phyloP scores from a whole-genome alignment of 2,113 vertebrate species.

The Hemibagrus wyckioides region DNA sequence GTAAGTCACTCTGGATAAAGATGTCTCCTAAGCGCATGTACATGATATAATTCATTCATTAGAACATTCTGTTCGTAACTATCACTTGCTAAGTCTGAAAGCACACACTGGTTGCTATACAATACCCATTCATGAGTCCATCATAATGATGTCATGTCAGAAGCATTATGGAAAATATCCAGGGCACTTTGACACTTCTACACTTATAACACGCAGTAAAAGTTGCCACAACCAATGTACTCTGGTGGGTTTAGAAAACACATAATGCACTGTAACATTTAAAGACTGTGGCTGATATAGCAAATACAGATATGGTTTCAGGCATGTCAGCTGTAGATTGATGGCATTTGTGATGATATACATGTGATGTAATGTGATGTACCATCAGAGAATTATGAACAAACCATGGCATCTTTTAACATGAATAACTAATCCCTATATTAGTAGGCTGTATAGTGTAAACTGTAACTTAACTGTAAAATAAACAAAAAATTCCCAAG shows the following conservation, averaged over 20 bases:
- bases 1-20: background rate
- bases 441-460: background rate
- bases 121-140: background rate
- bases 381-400: background rate
- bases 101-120: background rate
- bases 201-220: background rate
- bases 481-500: no score
- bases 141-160: background rate
- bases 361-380: background rate
- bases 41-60: background rate
- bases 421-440: background rate
- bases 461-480: background rate
- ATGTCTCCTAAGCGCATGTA: background rate
- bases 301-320: background rate
- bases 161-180: background rate
- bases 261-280: background rate
- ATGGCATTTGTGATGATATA: background rate
- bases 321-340: background rate
- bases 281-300: background rate
- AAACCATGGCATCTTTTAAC: background rate
- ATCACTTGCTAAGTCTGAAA: background rate
- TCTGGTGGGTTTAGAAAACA: background rate
- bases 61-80: background rate
- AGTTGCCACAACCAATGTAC: background rate
- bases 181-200: background rate